Conservation (phyloP, 1,140 invertebrate species). For the Aricia agestis region DNA sequence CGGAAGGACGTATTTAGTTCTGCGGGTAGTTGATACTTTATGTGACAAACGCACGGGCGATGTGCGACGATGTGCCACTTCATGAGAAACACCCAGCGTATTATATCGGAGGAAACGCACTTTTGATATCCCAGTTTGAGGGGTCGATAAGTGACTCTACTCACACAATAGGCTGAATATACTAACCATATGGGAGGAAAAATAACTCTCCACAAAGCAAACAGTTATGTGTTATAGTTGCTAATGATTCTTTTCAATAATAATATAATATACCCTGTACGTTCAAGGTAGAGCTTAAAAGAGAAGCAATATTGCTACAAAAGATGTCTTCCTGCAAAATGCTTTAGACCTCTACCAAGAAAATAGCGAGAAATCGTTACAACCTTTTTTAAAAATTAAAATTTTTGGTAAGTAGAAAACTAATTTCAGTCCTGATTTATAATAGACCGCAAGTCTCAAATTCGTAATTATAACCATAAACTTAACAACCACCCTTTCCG, state of each 20-base stretch:
- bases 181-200: not conserved
- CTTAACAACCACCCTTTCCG: not conserved
- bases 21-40: conserved; percentile 64
- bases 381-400: no score
- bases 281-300: no score
- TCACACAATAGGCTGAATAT: not conserved
- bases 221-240: no score
- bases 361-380: no score
- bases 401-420: no score
- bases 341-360: no score
- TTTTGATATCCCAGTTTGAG: not conserved
- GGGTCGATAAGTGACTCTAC: not conserved
- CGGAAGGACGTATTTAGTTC: conserved; percentile 50
- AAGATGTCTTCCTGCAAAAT: no score
- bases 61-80: conserved; percentile 32
- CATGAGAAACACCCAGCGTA: conserved; percentile 54
- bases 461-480: not conserved
- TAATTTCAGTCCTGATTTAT: not conserved
- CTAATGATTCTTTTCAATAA: no score
- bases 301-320: no score
- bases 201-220: no score
- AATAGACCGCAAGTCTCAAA: not conserved
- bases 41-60: conserved; percentile 61
- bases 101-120: conserved; percentile 31
- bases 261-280: no score